Base-by-base conservation (phyloP, 2,888 invertebrate genomes). In the Leptodirus hochenwartii region DNA sequence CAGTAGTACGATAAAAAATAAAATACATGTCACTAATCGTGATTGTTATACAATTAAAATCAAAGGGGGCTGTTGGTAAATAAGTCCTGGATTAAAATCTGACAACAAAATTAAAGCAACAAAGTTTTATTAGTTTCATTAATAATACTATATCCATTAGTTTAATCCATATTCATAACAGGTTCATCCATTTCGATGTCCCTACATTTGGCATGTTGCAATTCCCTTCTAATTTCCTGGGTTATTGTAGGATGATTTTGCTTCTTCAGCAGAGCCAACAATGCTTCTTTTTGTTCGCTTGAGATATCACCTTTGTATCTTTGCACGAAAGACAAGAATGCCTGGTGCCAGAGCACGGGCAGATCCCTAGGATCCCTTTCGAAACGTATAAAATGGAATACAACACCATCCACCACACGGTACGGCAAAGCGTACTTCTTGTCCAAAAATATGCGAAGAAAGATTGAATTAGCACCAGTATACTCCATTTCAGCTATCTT, bases 401-500 rank as follows among this genome's bases (percentile, higher is more conserved):
- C 90, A 4, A 90, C 73, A 9, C 84, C 85, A 61, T 98, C 96
- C 4, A 96, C 71, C 2, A 93, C 96, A 44, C 37, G 66, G 53
- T 82, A 95, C 0, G 96, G 96, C 31, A 99, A 61, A 1, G 95
- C 91, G 61, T 98, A 98, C 51, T 95, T 91, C 56, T 98, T 98
- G 50, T 96, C 93, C 37, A 98, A 71, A 35, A 98, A 73, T 49
- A 88, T 80, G 35, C 91, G 64, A 31, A 98, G 62, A 49, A 98
- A 90, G 46, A 96, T 85, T 17, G 91, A 93, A 54, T 82, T 93
- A 1, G 95, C 87, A 2, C 96, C 96, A 14, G 78, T 81, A 49
- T 93, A 95, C 43, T 84, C 87, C 93, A 96, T 93, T 61, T 93
- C 91, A 23, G 93, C 91, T 33, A 98, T 84, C 61, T 90, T 87